A percentile compares a stretch with the other conserved stretches of the same genome.
Conservation (phyloP, 2,113 vertebrate species). For the Pseudopipra pipra region DNA sequence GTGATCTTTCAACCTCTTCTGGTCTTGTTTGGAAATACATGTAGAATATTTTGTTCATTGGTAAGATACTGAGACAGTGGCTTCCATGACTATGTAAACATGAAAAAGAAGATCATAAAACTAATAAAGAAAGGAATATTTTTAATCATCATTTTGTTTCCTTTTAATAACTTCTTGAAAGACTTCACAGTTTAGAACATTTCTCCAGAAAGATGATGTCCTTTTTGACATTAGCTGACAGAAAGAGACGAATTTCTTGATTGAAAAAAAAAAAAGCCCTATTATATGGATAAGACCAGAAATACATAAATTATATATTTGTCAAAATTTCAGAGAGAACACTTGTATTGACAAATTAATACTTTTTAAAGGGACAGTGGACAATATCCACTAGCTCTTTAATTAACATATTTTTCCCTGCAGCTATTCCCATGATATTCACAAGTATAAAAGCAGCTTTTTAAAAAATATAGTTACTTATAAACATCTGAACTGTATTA, state of each 20-base stretch:
- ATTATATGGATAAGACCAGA: neutral
- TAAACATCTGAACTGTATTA: neutral
- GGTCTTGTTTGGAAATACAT: neutral
- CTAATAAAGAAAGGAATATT: neutral
- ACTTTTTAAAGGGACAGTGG: neutral
- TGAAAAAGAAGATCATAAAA: neutral
- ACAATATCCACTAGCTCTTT: neutral
- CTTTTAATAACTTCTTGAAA: neutral
- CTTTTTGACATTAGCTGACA: neutral
- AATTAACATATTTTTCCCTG: constrained; percentile 15
- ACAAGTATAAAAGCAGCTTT: neutral
- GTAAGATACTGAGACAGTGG: neutral
- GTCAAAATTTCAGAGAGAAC: neutral
- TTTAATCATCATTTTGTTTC: neutral
- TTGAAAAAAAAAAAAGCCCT: neutral
- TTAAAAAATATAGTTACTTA: neutral
- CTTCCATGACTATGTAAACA: neutral
- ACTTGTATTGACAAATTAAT: neutral
- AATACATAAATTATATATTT: neutral
- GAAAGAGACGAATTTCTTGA: neutral
- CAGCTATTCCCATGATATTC: neutral
- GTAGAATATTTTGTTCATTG: neutral
- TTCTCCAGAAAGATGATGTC: neutral
- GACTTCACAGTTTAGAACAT: neutral
- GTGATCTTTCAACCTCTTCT: neutral